Base-by-base conservation (phyloP, 2,888 invertebrate species). In the Tortricodes alternella region DNA sequence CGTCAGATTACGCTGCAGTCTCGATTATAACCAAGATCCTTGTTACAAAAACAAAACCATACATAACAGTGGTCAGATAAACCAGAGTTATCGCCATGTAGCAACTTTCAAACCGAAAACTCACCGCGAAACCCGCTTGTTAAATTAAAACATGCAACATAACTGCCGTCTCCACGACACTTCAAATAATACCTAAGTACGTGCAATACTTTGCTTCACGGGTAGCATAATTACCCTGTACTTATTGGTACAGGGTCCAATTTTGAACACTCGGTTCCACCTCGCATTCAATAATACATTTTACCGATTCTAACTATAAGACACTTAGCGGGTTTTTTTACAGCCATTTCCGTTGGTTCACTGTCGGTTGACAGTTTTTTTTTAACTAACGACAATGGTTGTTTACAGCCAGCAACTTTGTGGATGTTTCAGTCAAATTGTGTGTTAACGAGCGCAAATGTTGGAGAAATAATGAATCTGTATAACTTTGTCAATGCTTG, bases 61-160 rank as follows among this genome's bases (percentile, higher is more conserved):
- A 9, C 2, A 4, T 37, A 18, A 37, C 37, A 37, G 37, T 3
- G 16, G 37, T 37, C 37, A 18, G n/a, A 37, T 37, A 9, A 9
- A 5, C 18, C 3, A 18, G n/a, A 37, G 9, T 5, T 11, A 1
- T 35, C 34, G 37, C 16, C 37, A 37, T 37, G n/a, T 18, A 37
- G 18, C n/a, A n/a, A 37, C 3, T 11, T 46, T 18, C 13, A n/a
- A n/a, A n/a, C n/a, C n/a, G n/a, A n/a, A n/a, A n/a, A n/a, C n/a
- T 8, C 24, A 11, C 37, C 38, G 18, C 41, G 16, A 27, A 43
- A 21, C 16, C 32, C 19, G 39, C 44, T 37, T 37, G 38, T 53
- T 41, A 55, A 37, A 16, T 52, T 46, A 53, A 51, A 50, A n/a
- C 58, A 53, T 58, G 48, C 48, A 46, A 34, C 39, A 37, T 15